Percentiles rank a stretch among this genome's conserved stretches.
Conservation (phyloP, 2,797 vertebrate species). For the Simalia tracyae region DNA sequence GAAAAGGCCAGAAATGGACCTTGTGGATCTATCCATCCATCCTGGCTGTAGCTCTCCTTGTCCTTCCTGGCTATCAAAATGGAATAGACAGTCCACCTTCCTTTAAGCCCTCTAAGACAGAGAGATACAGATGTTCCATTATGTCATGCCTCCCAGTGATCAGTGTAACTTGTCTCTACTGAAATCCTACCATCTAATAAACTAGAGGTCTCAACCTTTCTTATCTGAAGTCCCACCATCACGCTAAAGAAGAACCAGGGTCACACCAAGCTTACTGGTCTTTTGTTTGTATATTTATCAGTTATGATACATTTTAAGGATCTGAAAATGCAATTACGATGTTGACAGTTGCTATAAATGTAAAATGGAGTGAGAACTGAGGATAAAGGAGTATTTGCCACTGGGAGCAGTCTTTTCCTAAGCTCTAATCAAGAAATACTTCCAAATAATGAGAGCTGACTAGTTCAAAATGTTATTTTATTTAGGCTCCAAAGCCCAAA, state of each 20-base stretch:
- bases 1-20: neutral
- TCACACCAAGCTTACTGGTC: neutral
- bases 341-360: neutral
- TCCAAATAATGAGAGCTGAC: neutral
- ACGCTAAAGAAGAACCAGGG: neutral
- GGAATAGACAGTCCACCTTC: too few species aligned
- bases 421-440: neutral
- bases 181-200: neutral
- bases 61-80: too few species aligned
- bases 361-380: neutral
- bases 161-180: neutral
- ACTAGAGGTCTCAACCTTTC: neutral
- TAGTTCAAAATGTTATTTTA: neutral
- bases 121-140: neutral
- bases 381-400: neutral
- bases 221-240: neutral
- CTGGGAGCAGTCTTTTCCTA: neutral
- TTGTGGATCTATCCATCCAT: neutral
- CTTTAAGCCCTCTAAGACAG: too few species aligned
- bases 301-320: too few species aligned
- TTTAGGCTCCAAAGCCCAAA: neutral
- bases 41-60: too few species aligned
- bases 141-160: neutral
- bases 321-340: too few species aligned
- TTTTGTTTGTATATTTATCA: neutral